Conservation (phyloP, 2,888 invertebrate genomes). For the Rhaphigaster nebulosa region DNA sequence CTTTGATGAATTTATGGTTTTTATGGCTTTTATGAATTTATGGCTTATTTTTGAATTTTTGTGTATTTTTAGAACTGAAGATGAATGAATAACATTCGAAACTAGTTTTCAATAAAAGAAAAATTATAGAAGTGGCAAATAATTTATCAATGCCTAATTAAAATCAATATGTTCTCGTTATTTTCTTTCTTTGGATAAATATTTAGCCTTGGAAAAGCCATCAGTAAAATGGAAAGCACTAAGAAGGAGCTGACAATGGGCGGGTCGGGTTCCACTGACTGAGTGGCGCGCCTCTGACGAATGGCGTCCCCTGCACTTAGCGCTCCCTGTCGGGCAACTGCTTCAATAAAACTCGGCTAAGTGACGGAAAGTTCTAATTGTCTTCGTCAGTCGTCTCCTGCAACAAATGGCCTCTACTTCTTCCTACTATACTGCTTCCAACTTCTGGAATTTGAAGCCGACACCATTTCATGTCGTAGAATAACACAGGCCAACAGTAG, state of each 20-base stretch:
- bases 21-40: no score
- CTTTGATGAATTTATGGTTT: no score
- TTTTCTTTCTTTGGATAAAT: neutral
- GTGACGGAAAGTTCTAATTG: neutral
- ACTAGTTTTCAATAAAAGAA: no score
- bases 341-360: conserved; percentile 14
- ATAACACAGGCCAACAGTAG: no score
- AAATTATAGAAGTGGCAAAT: no score
- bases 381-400: neutral
- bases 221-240: neutral
- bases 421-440: neutral
- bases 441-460: neutral
- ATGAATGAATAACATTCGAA: no score
- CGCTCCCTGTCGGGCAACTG: neutral
- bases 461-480: neutral
- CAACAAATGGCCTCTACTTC: neutral
- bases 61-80: no score
- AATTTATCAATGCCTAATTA: no score
- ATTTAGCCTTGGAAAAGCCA: neutral
- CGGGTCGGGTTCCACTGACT: neutral
- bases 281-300: neutral
- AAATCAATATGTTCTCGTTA: no score
- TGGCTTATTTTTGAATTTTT: no score
- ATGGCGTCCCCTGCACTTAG: neutral
- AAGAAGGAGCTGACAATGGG: neutral